phyloP scores from a whole-genome alignment of 1,140 invertebrate genomes.

The Ooceraea biroi region DNA sequence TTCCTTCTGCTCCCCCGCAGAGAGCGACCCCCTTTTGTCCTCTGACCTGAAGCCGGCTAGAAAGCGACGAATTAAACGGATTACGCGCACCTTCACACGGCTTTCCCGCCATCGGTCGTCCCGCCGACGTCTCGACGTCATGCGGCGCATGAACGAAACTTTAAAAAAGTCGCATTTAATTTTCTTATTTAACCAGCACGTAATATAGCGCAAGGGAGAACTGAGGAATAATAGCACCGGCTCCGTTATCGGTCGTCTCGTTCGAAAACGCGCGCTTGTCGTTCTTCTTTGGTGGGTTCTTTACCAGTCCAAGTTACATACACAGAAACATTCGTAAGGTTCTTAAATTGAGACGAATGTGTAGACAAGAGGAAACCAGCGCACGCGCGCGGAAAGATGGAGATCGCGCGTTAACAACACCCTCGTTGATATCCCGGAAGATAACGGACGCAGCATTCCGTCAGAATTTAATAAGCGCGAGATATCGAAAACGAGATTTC shows the following conservation, averaged over 20 bases:
- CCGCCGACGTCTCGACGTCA: too few relatives aligned
- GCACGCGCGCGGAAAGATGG: not conserved
- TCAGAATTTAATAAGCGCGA: not conserved
- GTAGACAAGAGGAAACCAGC: not conserved
- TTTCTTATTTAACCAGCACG: constrained; percentile 8
- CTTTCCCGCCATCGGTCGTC: not conserved
- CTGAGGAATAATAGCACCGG: constrained; percentile 4
- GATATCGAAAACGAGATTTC: not conserved
- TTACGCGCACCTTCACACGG: not conserved
- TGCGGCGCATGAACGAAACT: too few relatives aligned
- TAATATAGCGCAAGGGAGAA: not conserved
- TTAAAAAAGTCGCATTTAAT: not conserved
- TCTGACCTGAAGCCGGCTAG: not conserved
- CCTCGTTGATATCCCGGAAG: not conserved
- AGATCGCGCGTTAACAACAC: too few relatives aligned
- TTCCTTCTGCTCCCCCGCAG: not conserved
- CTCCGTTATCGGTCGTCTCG: not conserved
- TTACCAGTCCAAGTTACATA: not conserved
- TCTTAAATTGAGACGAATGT: constrained; percentile 12
- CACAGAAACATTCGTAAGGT: not conserved
- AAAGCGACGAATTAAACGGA: constrained; percentile 11
- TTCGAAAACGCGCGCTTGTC: not conserved
- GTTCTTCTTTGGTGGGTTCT: not conserved
- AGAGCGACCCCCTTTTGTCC: not conserved
- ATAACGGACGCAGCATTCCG: not conserved